Conservation (phyloP, 2,888 invertebrate species). For the Caprella mutica region DNA sequence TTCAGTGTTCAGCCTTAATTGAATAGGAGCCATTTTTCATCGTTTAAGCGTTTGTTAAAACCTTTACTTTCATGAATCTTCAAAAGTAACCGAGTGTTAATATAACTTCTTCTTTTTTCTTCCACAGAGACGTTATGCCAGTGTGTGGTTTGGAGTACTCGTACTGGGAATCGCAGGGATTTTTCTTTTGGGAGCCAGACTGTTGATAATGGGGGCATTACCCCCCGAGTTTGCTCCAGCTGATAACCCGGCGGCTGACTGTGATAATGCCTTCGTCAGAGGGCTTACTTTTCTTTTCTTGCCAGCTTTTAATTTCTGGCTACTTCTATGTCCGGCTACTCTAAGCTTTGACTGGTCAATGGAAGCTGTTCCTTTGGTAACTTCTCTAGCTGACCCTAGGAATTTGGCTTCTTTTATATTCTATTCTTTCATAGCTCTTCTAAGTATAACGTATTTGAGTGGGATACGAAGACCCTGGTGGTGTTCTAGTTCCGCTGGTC, state of each 20-base stretch:
- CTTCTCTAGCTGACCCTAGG: conserved; percentile 59
- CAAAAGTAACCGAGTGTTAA: background rate
- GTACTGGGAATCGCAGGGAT: conserved; percentile 53
- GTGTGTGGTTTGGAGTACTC: conserved; percentile 40
- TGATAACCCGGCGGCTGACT: conserved; percentile 91
- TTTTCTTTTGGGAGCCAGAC: conserved; percentile 59
- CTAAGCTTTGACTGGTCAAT: conserved; percentile 98
- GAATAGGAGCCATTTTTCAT: too few relatives aligned
- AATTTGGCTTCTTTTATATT: conserved; percentile 64
- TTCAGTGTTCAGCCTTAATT: too few relatives aligned
- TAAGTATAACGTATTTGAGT: conserved; percentile 7
- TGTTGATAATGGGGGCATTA: conserved; percentile 55
- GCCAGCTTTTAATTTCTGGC: conserved; percentile 77
- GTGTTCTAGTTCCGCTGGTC: conserved; percentile 9
- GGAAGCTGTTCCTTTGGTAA: conserved; percentile 84
- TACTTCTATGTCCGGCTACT: conserved; percentile 71
- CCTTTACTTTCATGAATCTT: too few relatives aligned
- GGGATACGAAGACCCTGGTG: conserved; percentile 10
- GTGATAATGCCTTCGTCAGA: conserved; percentile 64
- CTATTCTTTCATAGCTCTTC: conserved; percentile 45
- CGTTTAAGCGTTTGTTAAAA: too few relatives aligned
- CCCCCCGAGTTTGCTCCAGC: conserved; percentile 74
- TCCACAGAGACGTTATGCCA: conserved; percentile 37
- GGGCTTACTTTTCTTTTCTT: conserved; percentile 82
- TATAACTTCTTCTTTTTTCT: conserved; percentile 11